Conservation (phyloP, 2,888 invertebrate genomes). For the Slavum lentiscoides region DNA sequence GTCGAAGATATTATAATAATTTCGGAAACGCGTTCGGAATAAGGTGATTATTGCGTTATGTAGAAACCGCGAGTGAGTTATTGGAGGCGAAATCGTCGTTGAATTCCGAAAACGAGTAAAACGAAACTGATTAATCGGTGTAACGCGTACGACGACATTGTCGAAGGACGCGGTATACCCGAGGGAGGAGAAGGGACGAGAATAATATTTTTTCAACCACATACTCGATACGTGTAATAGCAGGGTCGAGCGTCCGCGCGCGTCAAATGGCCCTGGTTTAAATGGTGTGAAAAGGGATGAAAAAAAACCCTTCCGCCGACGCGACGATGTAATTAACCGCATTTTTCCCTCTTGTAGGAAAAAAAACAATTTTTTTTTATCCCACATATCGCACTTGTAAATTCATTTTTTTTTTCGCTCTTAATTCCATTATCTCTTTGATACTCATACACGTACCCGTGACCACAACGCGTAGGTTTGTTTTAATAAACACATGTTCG, state of each 20-base stretch:
- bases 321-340: constrained; percentile 32
- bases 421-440: constrained; percentile 39
- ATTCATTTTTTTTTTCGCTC: constrained; percentile 6
- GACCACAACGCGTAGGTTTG: constrained; percentile 8
- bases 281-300: constrained; percentile 35
- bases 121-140: constrained; percentile 7
- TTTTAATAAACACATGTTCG: constrained; percentile 47
- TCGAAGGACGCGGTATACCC: no score
- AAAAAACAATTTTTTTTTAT: constrained; percentile 19
- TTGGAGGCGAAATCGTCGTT: neutral
- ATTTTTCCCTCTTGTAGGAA: constrained; percentile 11
- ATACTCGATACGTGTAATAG: constrained; percentile 9
- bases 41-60: neutral
- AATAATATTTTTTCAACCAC: neutral
- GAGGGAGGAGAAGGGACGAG: neutral
- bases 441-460: neutral
- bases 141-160: no score
- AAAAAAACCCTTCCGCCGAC: neutral
- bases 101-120: neutral
- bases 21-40: constrained; percentile 16
- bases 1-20: neutral
- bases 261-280: constrained; percentile 17
- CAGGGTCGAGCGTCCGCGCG: neutral
- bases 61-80: neutral
- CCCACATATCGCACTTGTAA: neutral